Evolutionary conservation across 2,113 vertebrate species (phyloP).

Genomic region (Megaceryle torquata): DNA sequence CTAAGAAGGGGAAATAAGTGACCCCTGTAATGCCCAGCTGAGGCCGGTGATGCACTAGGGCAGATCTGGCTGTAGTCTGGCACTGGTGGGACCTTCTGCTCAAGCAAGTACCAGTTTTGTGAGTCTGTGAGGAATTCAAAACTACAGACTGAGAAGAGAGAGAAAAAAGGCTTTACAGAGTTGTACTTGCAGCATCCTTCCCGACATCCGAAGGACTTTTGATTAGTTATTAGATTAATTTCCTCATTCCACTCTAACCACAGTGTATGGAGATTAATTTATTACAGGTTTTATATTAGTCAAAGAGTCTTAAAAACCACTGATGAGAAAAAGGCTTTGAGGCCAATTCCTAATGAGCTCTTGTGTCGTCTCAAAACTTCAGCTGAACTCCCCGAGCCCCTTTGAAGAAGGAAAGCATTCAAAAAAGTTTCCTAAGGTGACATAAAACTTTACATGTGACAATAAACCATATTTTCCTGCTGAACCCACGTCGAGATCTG

Average conservation of each 20-base stretch:
- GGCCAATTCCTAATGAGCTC: background rate
- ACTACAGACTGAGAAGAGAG: background rate
- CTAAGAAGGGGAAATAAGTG: background rate
- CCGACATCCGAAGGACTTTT: background rate
- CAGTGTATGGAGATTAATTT: background rate
- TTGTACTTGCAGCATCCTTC: background rate
- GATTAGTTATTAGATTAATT: background rate
- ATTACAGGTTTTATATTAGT: background rate
- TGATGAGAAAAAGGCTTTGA: background rate
- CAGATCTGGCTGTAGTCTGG: background rate
- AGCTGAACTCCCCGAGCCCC: background rate
- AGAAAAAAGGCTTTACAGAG: background rate
- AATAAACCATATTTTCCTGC: background rate
- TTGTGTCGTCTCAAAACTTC: background rate
- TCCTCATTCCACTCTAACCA: background rate
- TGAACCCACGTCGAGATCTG: conserved; percentile 20
- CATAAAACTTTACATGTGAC: conserved; percentile 17
- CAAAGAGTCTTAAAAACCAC: background rate
- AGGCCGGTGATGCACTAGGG: background rate
- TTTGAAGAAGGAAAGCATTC: conserved; percentile 32
- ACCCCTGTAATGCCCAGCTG: too few species aligned
- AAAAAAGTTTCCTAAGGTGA: conserved; percentile 22
- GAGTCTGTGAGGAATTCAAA: background rate
- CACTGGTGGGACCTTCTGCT: background rate
- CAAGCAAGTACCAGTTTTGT: background rate